Evolutionary conservation across 2,113 vertebrate genomes (phyloP).

Genomic region (Oxygymnocypris stewartii): DNA sequence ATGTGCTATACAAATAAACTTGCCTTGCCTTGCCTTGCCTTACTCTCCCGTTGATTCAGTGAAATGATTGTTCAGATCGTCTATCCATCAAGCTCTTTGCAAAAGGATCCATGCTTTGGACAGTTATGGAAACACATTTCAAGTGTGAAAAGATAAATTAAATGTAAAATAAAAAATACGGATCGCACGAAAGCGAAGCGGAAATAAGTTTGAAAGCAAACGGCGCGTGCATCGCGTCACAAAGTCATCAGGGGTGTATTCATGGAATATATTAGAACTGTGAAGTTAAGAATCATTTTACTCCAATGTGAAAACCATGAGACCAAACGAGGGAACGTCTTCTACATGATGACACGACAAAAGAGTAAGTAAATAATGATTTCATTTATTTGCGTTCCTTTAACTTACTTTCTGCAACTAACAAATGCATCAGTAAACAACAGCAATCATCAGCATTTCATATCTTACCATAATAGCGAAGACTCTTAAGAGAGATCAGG

Average conservation of each 20-base stretch:
- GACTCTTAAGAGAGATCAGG: conserved; percentile 21
- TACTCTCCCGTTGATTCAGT: too few species aligned
- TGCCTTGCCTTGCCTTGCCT: too few species aligned
- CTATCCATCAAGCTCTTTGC: too few species aligned
- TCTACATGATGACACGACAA: background rate
- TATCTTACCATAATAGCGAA: conserved; percentile 28
- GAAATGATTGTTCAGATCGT: too few species aligned
- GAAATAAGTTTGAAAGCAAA: background rate
- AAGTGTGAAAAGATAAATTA: too few species aligned
- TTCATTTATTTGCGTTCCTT: background rate
- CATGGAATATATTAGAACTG: background rate
- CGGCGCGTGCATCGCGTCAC: background rate
- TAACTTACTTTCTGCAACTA: conserved; percentile 25
- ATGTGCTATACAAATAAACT: too few species aligned
- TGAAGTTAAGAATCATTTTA: background rate
- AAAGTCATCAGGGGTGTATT: background rate
- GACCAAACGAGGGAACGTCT: background rate
- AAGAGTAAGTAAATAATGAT: background rate
- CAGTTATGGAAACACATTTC: too few species aligned
- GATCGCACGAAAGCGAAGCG: too few species aligned
- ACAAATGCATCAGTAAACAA: conserved; percentile 23
- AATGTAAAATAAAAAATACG: background rate
- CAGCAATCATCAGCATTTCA: conserved; percentile 37
- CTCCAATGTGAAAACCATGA: background rate
- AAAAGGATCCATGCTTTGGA: too few species aligned